A percentile compares a stretch with the other conserved stretches of the same genome.
Evolutionary conservation across 2,888 invertebrate species (phyloP).

Genomic region (Argyra leucocephala): DNA sequence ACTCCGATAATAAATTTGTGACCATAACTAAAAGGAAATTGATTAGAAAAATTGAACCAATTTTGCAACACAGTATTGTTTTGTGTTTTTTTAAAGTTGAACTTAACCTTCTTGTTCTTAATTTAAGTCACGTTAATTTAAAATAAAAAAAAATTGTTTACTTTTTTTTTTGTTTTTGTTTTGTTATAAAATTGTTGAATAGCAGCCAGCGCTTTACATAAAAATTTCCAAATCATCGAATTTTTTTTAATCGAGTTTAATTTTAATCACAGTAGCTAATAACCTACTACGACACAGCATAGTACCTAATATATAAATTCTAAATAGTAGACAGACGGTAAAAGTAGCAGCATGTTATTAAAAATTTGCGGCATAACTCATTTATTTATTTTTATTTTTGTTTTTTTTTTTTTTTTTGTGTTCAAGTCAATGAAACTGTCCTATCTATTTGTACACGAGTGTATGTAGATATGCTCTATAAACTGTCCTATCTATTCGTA

Average conservation of each 20-base stretch:
- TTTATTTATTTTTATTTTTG: too few species aligned
- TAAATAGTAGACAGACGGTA: neutral
- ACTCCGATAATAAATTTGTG: too few species aligned
- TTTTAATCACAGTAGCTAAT: neutral
- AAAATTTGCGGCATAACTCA: neutral
- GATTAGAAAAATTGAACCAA: neutral
- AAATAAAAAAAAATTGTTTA: neutral
- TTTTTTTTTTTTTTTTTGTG: too few species aligned
- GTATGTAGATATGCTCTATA: too few species aligned
- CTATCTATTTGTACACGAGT: neutral
- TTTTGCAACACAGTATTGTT: neutral
- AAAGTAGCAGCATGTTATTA: neutral
- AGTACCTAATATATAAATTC: neutral
- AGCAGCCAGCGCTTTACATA: neutral
- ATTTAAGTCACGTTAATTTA: conserved; percentile 4
- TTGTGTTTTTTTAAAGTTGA: neutral
- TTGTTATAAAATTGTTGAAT: neutral
- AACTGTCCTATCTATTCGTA: too few species aligned
- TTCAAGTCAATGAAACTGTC: neutral
- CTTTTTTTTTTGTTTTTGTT: neutral
- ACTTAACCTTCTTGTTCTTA: neutral
- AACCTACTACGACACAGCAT: neutral
- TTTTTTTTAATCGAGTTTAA: neutral
- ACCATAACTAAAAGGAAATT: too few species aligned
- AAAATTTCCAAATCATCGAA: neutral